phyloP scores from a whole-genome alignment of 2,888 invertebrate species.

The Papilio gigon region DNA sequence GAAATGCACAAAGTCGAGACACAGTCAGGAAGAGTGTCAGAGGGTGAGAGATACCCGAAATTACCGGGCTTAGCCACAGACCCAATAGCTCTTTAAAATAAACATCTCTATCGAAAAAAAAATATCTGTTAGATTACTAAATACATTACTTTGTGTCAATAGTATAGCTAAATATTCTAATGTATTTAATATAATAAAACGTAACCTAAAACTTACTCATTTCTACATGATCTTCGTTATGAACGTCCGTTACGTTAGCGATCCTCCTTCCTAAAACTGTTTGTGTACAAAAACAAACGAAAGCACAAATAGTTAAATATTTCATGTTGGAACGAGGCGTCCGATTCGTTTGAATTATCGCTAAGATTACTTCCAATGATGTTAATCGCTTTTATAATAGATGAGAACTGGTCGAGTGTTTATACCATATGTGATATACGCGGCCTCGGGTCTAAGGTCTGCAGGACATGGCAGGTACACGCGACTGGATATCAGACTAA shows the following conservation, averaged over 20 bases:
- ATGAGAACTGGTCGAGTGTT: conserved; percentile 54
- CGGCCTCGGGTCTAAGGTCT: conserved; percentile 55
- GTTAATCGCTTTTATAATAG: conserved; percentile 69
- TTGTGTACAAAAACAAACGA: conserved; percentile 53
- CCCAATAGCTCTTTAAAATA: no score
- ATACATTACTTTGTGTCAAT: not conserved
- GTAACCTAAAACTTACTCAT: conserved; percentile 46
- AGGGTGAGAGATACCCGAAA: no score
- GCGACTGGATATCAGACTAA: conserved; percentile 37
- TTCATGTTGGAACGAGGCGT: conserved; percentile 51
- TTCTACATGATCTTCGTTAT: conserved; percentile 49
- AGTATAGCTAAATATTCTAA: not conserved
- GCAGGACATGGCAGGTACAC: conserved; percentile 46
- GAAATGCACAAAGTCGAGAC: no score
- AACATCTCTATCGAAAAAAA: no score
- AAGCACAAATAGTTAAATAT: conserved; percentile 52
- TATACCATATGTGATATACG: conserved; percentile 65
- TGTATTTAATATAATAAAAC: conserved; percentile 15
- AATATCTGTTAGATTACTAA: no score
- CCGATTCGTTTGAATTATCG: conserved; percentile 51
- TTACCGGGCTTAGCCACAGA: no score
- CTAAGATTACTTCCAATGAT: conserved; percentile 56
- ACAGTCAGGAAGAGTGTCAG: no score
- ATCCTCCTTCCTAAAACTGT: conserved; percentile 54
- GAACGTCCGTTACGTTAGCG: conserved; percentile 49